Base-by-base conservation (phyloP, 1,140 invertebrate genomes). In the Procambarus clarkii region DNA sequence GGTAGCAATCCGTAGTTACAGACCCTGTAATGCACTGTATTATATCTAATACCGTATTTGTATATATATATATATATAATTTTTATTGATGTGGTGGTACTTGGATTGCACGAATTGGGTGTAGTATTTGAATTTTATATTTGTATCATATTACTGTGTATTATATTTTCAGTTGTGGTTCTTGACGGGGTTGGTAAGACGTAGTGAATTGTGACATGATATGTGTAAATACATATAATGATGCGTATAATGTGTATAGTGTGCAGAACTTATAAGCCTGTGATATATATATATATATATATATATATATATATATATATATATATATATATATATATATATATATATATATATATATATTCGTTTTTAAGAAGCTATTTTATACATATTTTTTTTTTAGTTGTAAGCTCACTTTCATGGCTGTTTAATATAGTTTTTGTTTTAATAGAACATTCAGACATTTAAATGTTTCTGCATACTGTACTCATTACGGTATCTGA, bases 31-130 rank as follows among this genome's bases (percentile, higher is more conserved):
- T 74, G 69, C 69, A 74, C 69, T 74, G 69, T 74, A 74, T 74
- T 74, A 4, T 8, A 74, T 34, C 24, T 85, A 64, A 64, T 64
- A 54, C 50, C 4, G 50, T 54, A 85, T 85, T 85, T 85, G 83
- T 85, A 85, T 71, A 85, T 71, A 85, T 84, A 1, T 34, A 34
- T 34, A 34, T 34, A 34, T 34, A 34, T 34, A 34, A n/a, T n/a
- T 46, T 85, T 69, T 85, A 71, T 64, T 34, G 45, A 79, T 88
- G 86, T 88, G 86, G 86, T 88, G 78, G 82, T 85, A 71, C 60
- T 85, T 85, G 46, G 13, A 54, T 34, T 88, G 87, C 87, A 88
- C 79, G 87, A 88, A 71, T 81, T 88, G 79, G 78, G 78, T 50
- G 78, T 88, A 88, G 87, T 74, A 74, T 74, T 74, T 74, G n/a